Conservation (phyloP, 1,140 invertebrate species). For the Cephus cinctus region DNA sequence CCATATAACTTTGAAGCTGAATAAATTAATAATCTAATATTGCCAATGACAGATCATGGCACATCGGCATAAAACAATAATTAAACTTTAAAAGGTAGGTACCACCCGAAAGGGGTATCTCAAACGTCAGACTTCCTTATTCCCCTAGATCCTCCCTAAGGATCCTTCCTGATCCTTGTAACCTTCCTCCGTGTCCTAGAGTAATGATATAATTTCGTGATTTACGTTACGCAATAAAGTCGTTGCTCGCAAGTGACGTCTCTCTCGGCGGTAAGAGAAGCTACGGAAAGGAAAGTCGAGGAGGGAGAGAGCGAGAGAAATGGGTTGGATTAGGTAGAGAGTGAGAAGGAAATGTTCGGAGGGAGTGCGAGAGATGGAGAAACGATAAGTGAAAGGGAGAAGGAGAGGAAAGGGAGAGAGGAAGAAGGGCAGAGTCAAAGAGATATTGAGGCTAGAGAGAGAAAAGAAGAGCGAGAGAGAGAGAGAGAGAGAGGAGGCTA, state of each 20-base stretch:
- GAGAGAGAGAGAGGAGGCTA: constrained; percentile 5
- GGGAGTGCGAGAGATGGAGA: no score
- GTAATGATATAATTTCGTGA: background rate
- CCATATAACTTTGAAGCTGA: no score
- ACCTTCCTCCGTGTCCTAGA: background rate
- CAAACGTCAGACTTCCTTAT: background rate
- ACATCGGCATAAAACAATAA: background rate
- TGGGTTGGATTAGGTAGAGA: background rate
- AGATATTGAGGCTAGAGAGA: no score
- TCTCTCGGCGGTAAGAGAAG: background rate
- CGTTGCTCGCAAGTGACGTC: background rate
- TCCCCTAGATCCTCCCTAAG: background rate
- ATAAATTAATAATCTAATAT: no score
- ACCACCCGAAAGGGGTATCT: no score
- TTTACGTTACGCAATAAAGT: background rate
- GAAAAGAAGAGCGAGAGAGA: background rate
- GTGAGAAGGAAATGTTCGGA: no score
- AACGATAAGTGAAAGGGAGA: background rate
- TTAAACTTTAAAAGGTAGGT: no score
- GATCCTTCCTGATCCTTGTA: background rate
- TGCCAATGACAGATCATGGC: no score
- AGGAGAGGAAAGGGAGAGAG: background rate
- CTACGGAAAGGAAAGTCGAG: no score
- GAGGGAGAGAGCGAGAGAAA: background rate
- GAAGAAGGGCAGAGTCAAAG: no score